These are phyloP conservation scores for Macropus fuliginosus DNA, from an alignment of 2,797 vertebrate genomes.

Conservation along the genomic window DNA sequence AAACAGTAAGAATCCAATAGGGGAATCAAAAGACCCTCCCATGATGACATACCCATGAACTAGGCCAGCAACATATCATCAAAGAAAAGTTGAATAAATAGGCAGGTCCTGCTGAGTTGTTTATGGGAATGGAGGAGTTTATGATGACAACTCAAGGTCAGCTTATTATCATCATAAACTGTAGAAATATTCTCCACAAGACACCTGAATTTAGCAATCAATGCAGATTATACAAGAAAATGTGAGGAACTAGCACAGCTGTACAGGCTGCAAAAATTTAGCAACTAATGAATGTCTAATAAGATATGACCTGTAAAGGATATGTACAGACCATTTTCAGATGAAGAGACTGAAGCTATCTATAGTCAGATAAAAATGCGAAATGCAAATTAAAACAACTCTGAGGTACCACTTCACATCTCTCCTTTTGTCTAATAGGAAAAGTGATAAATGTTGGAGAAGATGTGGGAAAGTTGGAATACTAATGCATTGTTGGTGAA, in stretches of 20 bases:
- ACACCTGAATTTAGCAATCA: neutral
- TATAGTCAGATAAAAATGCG: too few species aligned
- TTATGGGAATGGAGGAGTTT: neutral
- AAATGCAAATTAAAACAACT: too few species aligned
- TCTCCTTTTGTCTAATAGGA: too few species aligned
- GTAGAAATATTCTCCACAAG: neutral
- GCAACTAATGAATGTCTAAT: neutral
- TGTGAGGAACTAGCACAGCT: neutral
- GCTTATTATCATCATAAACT: neutral
- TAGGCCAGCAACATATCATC: neutral
- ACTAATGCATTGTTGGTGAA: too few species aligned
- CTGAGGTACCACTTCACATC: too few species aligned
- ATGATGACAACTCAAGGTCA: neutral
- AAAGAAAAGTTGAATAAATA: neutral
- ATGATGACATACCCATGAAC: neutral
- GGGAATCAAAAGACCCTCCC: neutral
- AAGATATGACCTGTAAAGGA: neutral
- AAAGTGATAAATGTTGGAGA: too few species aligned
- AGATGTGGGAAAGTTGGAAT: too few species aligned
- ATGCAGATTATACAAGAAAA: neutral
- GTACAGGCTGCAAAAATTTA: neutral
- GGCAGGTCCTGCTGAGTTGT: neutral
- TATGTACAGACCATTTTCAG: too few species aligned
- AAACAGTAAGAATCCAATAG: neutral
- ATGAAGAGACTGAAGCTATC: too few species aligned